Evolutionary conservation across 2,113 vertebrate genomes (phyloP).

Genomic region (Microcebus griseorufus): DNA sequence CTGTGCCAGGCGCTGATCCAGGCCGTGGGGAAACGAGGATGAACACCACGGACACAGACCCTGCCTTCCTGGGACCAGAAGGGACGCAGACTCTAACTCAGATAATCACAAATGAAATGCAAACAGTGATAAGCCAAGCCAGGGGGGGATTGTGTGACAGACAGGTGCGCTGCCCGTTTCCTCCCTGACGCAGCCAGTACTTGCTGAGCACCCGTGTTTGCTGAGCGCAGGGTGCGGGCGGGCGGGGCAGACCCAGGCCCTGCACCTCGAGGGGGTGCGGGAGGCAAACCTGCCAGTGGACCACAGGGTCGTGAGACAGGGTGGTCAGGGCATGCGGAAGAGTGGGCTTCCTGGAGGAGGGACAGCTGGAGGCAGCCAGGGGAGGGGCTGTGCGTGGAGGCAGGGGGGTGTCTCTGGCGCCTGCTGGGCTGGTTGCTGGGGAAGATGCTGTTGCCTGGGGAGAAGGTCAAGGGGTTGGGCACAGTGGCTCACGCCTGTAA

Average conservation of each 20-base stretch:
- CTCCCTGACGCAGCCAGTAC: no score
- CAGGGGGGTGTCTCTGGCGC: rapidly evolving
- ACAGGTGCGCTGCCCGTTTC: background rate
- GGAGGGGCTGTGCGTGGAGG: background rate
- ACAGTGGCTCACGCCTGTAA: no score
- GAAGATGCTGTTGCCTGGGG: background rate
- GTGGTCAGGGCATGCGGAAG: background rate
- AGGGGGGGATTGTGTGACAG: background rate
- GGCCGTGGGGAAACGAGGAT: background rate
- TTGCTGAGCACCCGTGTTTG: background rate
- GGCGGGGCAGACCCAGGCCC: background rate
- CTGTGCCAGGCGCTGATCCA: background rate
- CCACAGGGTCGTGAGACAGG: no score
- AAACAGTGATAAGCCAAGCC: rapidly evolving
- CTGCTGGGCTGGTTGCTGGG: background rate
- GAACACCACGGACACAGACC: background rate
- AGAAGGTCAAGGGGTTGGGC: background rate
- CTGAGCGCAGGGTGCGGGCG: rapidly evolving
- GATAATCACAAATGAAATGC: background rate
- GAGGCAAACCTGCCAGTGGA: rapidly evolving
- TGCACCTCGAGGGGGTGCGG: background rate
- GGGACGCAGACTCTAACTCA: background rate
- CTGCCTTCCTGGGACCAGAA: background rate
- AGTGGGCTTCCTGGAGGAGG: constrained; percentile 14
- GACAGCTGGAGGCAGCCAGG: background rate